Evolutionary conservation across 2,888 invertebrate species (phyloP).

Genomic region (Rhagonycha lutea): DNA sequence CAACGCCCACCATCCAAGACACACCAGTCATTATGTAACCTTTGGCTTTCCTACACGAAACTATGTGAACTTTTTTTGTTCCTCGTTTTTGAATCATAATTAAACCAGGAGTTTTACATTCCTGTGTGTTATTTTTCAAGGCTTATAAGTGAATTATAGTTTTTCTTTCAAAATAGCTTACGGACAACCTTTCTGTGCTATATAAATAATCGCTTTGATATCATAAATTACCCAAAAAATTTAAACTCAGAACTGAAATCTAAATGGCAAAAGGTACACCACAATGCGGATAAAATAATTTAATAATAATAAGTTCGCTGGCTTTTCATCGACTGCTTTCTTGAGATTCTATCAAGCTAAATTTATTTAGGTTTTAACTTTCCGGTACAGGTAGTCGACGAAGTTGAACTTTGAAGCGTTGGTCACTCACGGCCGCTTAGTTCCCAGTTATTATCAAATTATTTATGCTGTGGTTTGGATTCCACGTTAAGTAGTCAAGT

Average conservation of each 20-base stretch:
- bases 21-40: constrained; percentile 12
- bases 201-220: neutral
- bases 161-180: neutral
- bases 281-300: neutral
- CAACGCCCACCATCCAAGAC: constrained; percentile 9
- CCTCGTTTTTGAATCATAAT: neutral
- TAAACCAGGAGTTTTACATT: constrained; percentile 3
- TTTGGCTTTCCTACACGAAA: constrained; percentile 16
- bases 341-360: neutral
- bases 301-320: neutral
- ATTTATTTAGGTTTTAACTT: neutral
- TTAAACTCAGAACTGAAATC: neutral
- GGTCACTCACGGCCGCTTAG: too few species aligned
- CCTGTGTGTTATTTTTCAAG: neutral
- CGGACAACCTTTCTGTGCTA: neutral
- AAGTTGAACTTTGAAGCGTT: too few species aligned
- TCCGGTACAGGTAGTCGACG: too few species aligned
- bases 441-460: too few species aligned
- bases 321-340: neutral
- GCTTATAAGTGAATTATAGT: neutral
- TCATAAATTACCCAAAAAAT: neutral
- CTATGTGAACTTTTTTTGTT: constrained; percentile 10
- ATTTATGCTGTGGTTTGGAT: too few species aligned
- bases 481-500: too few species aligned
- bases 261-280: neutral